Base-by-base conservation (phyloP, 2,797 vertebrate genomes). In the Dicrostonyx torquatus region DNA sequence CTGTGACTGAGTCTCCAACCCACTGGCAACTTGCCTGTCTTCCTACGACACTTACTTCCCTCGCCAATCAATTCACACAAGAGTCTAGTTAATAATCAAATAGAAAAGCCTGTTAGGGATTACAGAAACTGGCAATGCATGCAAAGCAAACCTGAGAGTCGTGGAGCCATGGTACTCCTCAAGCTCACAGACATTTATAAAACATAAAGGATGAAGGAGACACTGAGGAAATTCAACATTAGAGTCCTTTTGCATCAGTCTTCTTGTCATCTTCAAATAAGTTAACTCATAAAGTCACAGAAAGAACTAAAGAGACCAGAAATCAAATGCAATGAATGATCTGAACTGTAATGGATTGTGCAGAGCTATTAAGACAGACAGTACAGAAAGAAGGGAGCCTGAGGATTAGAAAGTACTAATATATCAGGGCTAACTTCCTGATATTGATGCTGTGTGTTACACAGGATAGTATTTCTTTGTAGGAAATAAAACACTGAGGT, bases 401-500 rank as follows among this genome's bases (percentile, higher is more conserved):
- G 73, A 55, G 12, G 12, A 87, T 70, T 83, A 87, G n/a, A 89
- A 0, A 11, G 55, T 6, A 58, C 80, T 20, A 84, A 79, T 15
- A 10, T 15, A 60, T 83, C 29, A 75, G 34, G 83, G 50, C 84
- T 78, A 83, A 40, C 40, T 90, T 87, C 31, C 55, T 87, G 68
- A 68, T 48, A 85, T 53, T 93, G 89, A 75, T 43, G 68, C 13
- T 40, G 31, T 62, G 34, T 82, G 53, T 77, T 64, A 93, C 13
- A 86, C 1, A 84, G 73, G 60, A 79, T 5, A 88, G n/a, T 31
- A 88, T 53, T 43, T 93, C 18, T 80, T 90, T 87, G 64, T 22
- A 86, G 26, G 29, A 93, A 89, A 86, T 55, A 91, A 95, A 96
- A 96, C 68, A 43, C 14, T 64, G 5, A 77, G 20, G 73, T 78